A percentile compares a stretch with the other conserved stretches of the same genome.
These are phyloP conservation scores for Drosophila merina DNA, from an alignment of 2,888 invertebrate genomes.

Conservation along the genomic window DNA sequence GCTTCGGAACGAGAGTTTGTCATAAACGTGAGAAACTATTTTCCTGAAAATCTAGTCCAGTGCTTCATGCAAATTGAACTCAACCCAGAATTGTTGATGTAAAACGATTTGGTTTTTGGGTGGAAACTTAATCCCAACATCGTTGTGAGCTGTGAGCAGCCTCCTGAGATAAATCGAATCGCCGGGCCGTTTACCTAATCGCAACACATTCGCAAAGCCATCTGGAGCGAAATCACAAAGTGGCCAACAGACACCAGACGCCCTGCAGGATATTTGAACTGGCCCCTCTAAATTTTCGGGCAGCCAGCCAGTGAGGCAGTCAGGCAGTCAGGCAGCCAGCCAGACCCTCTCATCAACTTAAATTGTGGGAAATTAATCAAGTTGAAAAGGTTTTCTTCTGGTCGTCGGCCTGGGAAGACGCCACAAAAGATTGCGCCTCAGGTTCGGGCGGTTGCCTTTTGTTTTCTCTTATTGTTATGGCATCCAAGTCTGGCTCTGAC, in stretches of 20 bases:
- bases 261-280: slow-evolving; percentile 40
- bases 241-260: slow-evolving; percentile 33
- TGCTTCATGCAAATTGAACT: slow-evolving; percentile 4
- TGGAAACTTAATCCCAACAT: slow-evolving; percentile 13
- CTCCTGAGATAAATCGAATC: slow-evolving; percentile 72
- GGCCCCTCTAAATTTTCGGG: slow-evolving; percentile 40
- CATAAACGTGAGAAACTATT: slow-evolving; percentile 2
- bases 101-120: not conserved
- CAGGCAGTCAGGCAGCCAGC: slow-evolving; percentile 32
- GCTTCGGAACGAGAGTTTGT: not conserved
- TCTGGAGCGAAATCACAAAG: slow-evolving; percentile 44
- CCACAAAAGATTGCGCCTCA: slow-evolving; percentile 54
- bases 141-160: slow-evolving; percentile 31
- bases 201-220: slow-evolving; percentile 68
- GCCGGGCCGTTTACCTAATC: slow-evolving; percentile 57
- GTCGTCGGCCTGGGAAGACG: slow-evolving; percentile 19
- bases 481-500: slow-evolving; percentile 49
- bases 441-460: slow-evolving; percentile 47
- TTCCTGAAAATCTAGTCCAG: too few relatives aligned
- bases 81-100: slow-evolving; percentile 29
- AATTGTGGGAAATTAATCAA: slow-evolving; percentile 80
- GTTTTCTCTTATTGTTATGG: slow-evolving; percentile 53
- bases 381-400: slow-evolving; percentile 70
- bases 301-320: not conserved
- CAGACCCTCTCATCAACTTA: slow-evolving; percentile 67